Evolutionary conservation across 2,888 invertebrate species (phyloP).

Genomic region (Hypselothyrea guttata): DNA sequence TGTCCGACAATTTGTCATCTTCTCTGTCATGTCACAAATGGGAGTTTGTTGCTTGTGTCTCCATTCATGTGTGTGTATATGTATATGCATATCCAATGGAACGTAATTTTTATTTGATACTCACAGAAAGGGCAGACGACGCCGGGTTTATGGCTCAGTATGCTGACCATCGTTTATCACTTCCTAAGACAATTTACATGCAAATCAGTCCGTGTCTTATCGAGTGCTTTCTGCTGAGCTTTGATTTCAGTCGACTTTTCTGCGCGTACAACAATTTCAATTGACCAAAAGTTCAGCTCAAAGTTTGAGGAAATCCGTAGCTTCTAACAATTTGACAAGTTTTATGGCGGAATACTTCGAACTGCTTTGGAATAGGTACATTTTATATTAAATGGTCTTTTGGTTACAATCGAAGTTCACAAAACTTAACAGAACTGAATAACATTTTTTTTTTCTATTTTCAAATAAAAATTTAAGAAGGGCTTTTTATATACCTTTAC

Average conservation of each 20-base stretch:
- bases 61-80: slow-evolving; percentile 11
- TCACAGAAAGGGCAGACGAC: slow-evolving; percentile 47
- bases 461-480: too few species aligned
- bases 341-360: too few species aligned
- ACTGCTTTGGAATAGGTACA: too few species aligned
- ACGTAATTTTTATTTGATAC: slow-evolving; percentile 71
- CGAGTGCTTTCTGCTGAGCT: not conserved
- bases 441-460: too few species aligned
- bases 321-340: too few species aligned
- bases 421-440: too few species aligned
- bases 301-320: too few species aligned
- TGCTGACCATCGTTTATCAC: slow-evolving; percentile 68
- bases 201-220: slow-evolving; percentile 51
- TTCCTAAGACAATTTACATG: slow-evolving; percentile 76
- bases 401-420: too few species aligned
- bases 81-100: slow-evolving; percentile 38
- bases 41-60: slow-evolving; percentile 31
- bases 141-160: slow-evolving; percentile 38
- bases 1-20: slow-evolving; percentile 75
- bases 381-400: too few species aligned
- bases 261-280: not conserved
- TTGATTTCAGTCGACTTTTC: not conserved
- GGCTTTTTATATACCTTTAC: too few species aligned
- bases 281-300: not conserved
- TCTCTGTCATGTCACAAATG: slow-evolving; percentile 67